Percentiles rank a stretch among this genome's conserved stretches.
These are phyloP conservation scores for Stenolophus ochropezus DNA, from an alignment of 2,888 invertebrate species.

Conservation along the genomic window DNA sequence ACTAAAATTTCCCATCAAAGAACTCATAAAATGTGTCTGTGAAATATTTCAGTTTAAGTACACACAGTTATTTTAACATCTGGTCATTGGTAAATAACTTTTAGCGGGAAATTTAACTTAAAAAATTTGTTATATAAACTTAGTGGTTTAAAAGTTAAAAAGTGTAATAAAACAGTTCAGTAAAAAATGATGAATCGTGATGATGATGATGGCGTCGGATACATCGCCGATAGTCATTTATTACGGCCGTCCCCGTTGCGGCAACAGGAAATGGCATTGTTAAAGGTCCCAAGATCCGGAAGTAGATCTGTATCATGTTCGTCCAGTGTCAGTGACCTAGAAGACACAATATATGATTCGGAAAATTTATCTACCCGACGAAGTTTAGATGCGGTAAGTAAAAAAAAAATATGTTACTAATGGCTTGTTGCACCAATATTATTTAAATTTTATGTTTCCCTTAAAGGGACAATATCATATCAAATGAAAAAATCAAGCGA, in stretches of 20 bases:
- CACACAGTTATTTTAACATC: constrained; percentile 8
- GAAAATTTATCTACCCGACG: constrained; percentile 47
- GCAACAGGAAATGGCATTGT: constrained; percentile 70
- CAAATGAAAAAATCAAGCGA: no score
- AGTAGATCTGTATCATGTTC: constrained; percentile 74
- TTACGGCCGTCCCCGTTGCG: constrained; percentile 72
- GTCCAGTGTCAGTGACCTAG: constrained; percentile 76
- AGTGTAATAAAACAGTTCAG: constrained; percentile 47
- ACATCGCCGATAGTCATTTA: constrained; percentile 75
- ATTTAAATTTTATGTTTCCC: no score
- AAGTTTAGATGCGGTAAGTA: constrained; percentile 35
- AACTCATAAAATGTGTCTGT: background rate
- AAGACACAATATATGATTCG: constrained; percentile 75
- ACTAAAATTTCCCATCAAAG: background rate
- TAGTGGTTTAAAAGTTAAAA: constrained; percentile 26
- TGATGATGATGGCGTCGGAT: constrained; percentile 75
- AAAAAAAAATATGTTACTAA: no score
- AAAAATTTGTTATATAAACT: constrained; percentile 13
- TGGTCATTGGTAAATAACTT: background rate
- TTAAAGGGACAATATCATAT: no score
- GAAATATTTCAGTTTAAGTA: background rate
- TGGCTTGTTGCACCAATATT: no score
- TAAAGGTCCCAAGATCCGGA: constrained; percentile 72
- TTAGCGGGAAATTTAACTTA: constrained; percentile 1
- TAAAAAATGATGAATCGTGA: constrained; percentile 68